Conservation (phyloP, 2,888 invertebrate species). For the Drosophila nr. perissopoda region DNA sequence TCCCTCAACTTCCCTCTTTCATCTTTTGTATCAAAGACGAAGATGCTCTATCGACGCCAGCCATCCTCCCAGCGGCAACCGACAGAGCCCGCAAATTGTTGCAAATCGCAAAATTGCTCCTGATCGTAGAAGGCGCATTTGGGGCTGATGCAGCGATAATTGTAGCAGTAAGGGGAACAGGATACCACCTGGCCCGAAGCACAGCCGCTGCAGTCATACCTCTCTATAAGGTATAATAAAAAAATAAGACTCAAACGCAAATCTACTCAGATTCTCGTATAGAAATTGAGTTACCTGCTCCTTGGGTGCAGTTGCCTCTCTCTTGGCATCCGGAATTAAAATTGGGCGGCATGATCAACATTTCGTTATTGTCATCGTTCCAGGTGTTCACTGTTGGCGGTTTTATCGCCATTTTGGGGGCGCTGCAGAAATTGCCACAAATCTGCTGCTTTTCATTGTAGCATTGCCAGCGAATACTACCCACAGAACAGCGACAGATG, state of each 20-base stretch:
- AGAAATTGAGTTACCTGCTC: conserved; percentile 39
- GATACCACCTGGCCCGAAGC: conserved; percentile 17
- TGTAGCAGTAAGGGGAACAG: conserved; percentile 75
- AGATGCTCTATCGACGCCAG: conserved; percentile 44
- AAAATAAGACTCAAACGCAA: neutral
- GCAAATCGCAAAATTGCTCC: conserved; percentile 57
- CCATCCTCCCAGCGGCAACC: conserved; percentile 72
- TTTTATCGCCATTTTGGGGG: conserved; percentile 66
- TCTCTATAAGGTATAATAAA: conserved; percentile 7
- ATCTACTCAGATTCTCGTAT: neutral
- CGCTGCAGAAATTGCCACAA: conserved; percentile 75
- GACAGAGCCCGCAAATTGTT: conserved; percentile 35
- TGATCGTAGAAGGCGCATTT: conserved; percentile 72
- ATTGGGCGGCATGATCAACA: conserved; percentile 66
- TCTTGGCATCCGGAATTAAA: conserved; percentile 37
- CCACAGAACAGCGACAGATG: conserved; percentile 53
- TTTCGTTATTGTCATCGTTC: conserved; percentile 21
- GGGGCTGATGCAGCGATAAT: conserved; percentile 58
- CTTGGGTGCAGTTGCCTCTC: conserved; percentile 44
- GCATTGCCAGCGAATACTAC: conserved; percentile 66
- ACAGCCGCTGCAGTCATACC: conserved; percentile 77
- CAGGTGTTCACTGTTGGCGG: conserved; percentile 49
- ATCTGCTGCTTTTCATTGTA: conserved; percentile 62
- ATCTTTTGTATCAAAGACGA: too few relatives aligned
- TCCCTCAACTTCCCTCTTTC: neutral